phyloP scores from a whole-genome alignment of 1,140 invertebrate species.

The Radopholus similis region DNA sequence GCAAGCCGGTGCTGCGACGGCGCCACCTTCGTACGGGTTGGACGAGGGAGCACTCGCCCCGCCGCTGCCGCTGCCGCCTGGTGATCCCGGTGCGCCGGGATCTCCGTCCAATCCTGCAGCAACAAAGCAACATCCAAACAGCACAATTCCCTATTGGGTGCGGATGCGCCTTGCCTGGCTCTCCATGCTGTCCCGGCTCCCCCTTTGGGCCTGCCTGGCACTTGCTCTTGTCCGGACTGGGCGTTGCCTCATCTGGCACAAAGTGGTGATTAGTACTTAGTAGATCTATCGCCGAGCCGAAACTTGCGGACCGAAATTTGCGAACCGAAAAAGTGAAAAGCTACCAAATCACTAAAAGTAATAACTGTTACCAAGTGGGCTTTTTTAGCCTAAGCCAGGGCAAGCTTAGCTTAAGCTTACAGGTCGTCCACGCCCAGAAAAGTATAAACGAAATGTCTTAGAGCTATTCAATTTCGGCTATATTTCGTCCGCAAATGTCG shows the following conservation, averaged over 20 bases:
- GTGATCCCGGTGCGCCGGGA: conserved; percentile 4
- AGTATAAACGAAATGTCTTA: neutral
- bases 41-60: neutral
- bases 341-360: no score
- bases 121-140: neutral
- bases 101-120: conserved; percentile 14
- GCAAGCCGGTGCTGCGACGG: neutral
- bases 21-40: neutral
- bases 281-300: no score
- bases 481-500: neutral
- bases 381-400: no score
- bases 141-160: neutral
- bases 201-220: conserved; percentile 9
- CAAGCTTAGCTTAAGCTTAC: no score
- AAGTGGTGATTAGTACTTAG: no score
- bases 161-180: neutral
- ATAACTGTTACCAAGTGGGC: no score
- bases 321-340: neutral
- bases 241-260: neutral
- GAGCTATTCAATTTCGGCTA: neutral
- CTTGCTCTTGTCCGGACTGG: neutral
- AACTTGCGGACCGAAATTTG: no score
- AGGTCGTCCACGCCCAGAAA: neutral
- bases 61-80: conserved; percentile 5
- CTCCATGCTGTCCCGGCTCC: neutral